Conservation (phyloP, 2,888 invertebrate species). For the Blastobasis lacticolella region DNA sequence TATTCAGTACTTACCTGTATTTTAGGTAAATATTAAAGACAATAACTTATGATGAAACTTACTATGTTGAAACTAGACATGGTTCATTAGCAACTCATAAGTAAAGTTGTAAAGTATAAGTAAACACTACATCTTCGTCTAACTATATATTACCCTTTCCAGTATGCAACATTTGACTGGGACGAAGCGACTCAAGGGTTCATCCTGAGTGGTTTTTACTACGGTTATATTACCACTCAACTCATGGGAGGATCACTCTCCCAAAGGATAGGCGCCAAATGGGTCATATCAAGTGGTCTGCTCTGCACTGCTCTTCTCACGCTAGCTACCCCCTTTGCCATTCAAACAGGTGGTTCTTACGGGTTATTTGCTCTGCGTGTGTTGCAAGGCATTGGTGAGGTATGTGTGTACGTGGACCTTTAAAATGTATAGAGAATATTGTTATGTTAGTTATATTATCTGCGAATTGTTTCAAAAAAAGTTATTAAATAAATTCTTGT, state of each 20-base stretch:
- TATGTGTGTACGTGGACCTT: slow-evolving; percentile 22
- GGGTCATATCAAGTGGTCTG: slow-evolving; percentile 81
- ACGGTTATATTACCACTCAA: slow-evolving; percentile 83
- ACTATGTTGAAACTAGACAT: no score
- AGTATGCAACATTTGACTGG: slow-evolving; percentile 65
- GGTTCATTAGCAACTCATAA: no score
- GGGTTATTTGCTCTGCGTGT: slow-evolving; percentile 58
- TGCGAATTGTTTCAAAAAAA: no score
- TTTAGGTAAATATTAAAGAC: no score
- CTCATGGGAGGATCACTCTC: slow-evolving; percentile 83
- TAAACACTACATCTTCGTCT: not conserved
- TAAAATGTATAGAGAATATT: no score
- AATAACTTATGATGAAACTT: no score
- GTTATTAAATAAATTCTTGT: no score
- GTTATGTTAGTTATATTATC: no score
- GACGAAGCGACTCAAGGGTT: slow-evolving; percentile 75
- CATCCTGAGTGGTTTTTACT: slow-evolving; percentile 82
- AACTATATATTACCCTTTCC: slow-evolving; percentile 2
- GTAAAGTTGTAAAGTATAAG: no score
- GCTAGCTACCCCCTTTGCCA: slow-evolving; percentile 79
- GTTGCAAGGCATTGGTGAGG: slow-evolving; percentile 83
- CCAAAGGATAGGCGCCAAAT: slow-evolving; percentile 83
- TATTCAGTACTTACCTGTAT: no score
- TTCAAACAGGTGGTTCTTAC: slow-evolving; percentile 46
- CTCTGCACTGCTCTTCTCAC: slow-evolving; percentile 82